phyloP scores from a whole-genome alignment of 2,113 vertebrate species.

The Drymodes brunneopygia region DNA sequence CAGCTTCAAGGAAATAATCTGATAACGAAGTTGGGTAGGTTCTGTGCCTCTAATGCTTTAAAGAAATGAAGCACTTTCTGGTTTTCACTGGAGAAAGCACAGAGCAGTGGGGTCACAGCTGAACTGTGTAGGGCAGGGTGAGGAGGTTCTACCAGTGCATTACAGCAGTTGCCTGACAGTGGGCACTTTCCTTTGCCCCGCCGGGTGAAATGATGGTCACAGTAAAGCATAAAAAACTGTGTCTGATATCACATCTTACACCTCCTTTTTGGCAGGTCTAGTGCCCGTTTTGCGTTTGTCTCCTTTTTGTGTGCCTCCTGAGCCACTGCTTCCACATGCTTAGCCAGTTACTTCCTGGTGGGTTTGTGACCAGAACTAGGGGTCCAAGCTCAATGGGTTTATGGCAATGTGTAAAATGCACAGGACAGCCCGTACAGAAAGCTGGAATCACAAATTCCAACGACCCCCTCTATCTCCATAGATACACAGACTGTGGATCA shows the following conservation, averaged over 20 bases:
- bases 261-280: neutral
- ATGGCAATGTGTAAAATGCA: neutral
- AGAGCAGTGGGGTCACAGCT: neutral
- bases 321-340: neutral
- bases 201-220: neutral
- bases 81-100: neutral
- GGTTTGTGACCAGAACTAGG: neutral
- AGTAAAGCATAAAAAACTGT: neutral
- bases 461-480: accelerated
- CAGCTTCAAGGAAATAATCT: neutral
- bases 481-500: neutral
- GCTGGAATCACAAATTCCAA: neutral
- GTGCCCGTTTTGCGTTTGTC: neutral
- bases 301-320: neutral
- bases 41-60: neutral
- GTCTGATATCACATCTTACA: neutral
- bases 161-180: neutral
- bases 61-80: neutral
- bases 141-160: neutral
- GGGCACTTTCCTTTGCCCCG: neutral
- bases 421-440: neutral
- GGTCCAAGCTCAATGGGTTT: neutral
- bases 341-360: neutral
- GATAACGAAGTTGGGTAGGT: neutral
- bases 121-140: neutral